phyloP scores from a whole-genome alignment of 2,888 invertebrate species.

The Stegophylla sp. region DNA sequence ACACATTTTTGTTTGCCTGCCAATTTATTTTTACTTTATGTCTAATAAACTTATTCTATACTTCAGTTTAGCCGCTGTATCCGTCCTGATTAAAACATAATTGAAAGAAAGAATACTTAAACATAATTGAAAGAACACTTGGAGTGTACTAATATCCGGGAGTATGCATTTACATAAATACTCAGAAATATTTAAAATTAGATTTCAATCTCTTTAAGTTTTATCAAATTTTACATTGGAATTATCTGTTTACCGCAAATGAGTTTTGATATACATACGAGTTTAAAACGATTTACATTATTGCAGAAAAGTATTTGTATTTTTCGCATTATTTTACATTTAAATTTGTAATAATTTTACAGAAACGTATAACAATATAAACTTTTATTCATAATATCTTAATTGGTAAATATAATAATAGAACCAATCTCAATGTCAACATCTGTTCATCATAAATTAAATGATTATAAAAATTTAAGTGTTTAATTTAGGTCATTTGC shows the following conservation, averaged over 20 bases:
- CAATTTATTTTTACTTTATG: constrained; percentile 23
- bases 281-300: not conserved
- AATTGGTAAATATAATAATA: no score
- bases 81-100: constrained; percentile 46
- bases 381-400: no score
- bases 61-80: constrained; percentile 1
- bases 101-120: constrained; percentile 30
- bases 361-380: no score
- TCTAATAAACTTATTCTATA: constrained; percentile 10
- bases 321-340: not conserved
- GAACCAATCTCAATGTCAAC: no score
- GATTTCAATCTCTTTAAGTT: constrained; percentile 34
- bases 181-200: constrained; percentile 49
- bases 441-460: no score
- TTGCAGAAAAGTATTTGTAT: no score
- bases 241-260: constrained; percentile 8
- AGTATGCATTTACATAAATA: not conserved
- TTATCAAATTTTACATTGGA: constrained; percentile 20
- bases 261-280: not conserved
- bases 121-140: constrained; percentile 28
- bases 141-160: constrained; percentile 41
- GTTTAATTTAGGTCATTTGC: no score
- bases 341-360: not conserved
- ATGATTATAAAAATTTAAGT: no score
- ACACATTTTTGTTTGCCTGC: constrained; percentile 43